Evolutionary conservation across 2,113 vertebrate species (phyloP).

Genomic region (Columba livia): DNA sequence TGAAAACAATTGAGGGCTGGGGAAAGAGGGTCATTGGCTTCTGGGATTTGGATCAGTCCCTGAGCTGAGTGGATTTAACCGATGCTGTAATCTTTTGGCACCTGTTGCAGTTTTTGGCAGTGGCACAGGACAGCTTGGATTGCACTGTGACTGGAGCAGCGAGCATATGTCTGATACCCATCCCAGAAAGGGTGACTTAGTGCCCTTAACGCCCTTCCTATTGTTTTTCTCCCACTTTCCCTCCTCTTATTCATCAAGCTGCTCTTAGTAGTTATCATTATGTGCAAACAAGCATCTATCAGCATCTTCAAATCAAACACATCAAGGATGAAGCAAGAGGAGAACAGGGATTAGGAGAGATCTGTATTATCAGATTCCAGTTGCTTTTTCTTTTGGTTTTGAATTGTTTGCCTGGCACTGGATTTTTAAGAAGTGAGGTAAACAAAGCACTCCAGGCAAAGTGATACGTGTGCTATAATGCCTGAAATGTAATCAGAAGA

Average conservation of each 20-base stretch:
- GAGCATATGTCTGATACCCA: constrained; percentile 12
- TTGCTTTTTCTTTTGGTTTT: not conserved
- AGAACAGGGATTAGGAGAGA: not conserved
- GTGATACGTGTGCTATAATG: not conserved
- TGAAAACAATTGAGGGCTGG: not conserved
- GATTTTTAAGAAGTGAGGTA: not conserved
- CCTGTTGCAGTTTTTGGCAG: constrained; percentile 54
- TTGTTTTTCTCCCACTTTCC: not conserved
- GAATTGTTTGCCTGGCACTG: not conserved
- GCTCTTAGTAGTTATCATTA: not conserved
- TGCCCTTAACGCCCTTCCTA: not conserved
- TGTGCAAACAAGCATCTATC: not conserved
- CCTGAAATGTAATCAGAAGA: not conserved
- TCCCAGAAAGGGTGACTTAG: not conserved
- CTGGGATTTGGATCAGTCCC: constrained; percentile 14
- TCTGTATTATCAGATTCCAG: not conserved
- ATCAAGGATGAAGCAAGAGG: not conserved
- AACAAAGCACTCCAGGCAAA: not conserved
- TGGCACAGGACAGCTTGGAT: constrained; percentile 35
- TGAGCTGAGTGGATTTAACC: constrained; percentile 29
- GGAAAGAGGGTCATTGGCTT: constrained; percentile 15
- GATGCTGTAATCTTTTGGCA: constrained; percentile 45
- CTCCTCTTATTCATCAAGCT: not conserved
- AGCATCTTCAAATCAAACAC: not conserved
- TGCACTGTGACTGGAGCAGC: not conserved